Evolutionary conservation across 2,797 vertebrate genomes (phyloP).

Genomic region (Enteromius treurensis): DNA sequence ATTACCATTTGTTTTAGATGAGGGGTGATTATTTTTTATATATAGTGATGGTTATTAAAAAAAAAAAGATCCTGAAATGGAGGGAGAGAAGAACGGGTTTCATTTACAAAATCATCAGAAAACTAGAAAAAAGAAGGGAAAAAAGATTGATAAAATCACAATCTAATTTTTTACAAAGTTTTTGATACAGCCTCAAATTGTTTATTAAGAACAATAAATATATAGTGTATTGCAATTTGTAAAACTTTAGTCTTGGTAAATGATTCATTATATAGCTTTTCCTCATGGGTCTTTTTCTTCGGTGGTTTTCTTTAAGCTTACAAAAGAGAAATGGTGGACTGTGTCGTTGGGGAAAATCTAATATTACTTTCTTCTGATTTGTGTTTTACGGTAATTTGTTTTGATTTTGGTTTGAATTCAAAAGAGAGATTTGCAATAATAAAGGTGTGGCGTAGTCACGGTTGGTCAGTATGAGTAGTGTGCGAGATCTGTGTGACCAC

Average conservation of each 20-base stretch:
- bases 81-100: slow-evolving; percentile 60
- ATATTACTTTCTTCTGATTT: slow-evolving; percentile 46
- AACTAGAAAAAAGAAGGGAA: slow-evolving; percentile 58
- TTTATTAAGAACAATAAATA: slow-evolving; percentile 85
- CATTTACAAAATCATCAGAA: slow-evolving; percentile 78
- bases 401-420: slow-evolving; percentile 66
- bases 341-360: background rate
- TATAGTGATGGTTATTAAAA: slow-evolving; percentile 59
- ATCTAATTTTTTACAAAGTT: slow-evolving; percentile 86
- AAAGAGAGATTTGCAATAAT: slow-evolving; percentile 86
- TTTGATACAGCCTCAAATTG: slow-evolving; percentile 90
- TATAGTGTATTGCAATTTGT: slow-evolving; percentile 88
- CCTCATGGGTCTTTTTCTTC: slow-evolving; percentile 72
- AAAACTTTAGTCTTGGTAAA: slow-evolving; percentile 78
- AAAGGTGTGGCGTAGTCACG: slow-evolving; percentile 62
- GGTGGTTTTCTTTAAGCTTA: slow-evolving; percentile 67
- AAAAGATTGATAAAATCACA: slow-evolving; percentile 69
- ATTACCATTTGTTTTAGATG: slow-evolving; percentile 72
- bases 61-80: slow-evolving; percentile 7
- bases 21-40: slow-evolving; percentile 77
- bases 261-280: slow-evolving; percentile 70
- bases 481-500: slow-evolving; percentile 65
- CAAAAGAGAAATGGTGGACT: slow-evolving; percentile 46
- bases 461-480: slow-evolving; percentile 60
- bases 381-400: slow-evolving; percentile 66